phyloP scores from a whole-genome alignment of 2,888 invertebrate species.

The Caenorhabditis sp. region DNA sequence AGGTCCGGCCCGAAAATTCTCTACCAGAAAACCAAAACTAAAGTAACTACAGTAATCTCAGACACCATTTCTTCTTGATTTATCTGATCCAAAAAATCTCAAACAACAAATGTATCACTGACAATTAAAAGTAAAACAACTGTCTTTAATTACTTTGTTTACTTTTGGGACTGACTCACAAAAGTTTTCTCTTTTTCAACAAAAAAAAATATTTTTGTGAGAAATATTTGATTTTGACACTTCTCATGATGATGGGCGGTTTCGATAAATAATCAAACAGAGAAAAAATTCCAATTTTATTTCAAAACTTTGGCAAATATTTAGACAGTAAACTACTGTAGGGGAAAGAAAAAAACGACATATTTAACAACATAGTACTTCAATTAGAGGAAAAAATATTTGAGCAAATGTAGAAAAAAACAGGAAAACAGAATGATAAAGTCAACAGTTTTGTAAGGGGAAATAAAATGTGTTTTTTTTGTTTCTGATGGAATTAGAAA shows the following conservation, averaged over 20 bases:
- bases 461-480: background rate
- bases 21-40: too few relatives aligned
- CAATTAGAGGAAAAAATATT: background rate
- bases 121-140: background rate
- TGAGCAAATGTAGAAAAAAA: background rate
- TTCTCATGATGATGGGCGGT: background rate
- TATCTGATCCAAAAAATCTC: background rate
- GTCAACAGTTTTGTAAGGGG: background rate
- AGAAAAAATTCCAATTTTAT: background rate
- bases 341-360: too few relatives aligned
- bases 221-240: background rate
- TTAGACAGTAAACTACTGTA: too few relatives aligned
- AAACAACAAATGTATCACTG: background rate
- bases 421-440: background rate
- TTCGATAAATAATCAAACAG: background rate
- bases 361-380: too few relatives aligned
- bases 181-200: too few relatives aligned
- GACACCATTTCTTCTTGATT: too few relatives aligned
- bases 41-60: too few relatives aligned
- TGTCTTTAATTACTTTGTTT: background rate
- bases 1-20: too few relatives aligned
- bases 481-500: too few relatives aligned
- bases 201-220: background rate
- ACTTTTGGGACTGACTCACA: background rate
- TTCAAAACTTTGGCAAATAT: background rate